Evolutionary conservation across 2,113 vertebrate genomes (phyloP).

Genomic region (Psittacula cyanocephala): DNA sequence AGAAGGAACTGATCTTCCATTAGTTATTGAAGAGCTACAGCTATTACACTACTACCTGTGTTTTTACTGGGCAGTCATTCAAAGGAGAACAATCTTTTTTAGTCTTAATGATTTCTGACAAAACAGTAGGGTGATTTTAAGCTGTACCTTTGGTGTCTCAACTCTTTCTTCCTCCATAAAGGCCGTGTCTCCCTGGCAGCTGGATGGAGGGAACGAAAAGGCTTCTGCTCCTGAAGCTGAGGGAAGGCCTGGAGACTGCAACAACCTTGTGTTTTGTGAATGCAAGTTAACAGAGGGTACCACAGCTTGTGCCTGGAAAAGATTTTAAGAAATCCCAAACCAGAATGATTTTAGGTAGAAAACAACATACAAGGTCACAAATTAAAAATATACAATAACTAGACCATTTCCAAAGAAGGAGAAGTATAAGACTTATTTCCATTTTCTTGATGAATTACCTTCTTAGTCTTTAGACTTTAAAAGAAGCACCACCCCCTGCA

Average conservation of each 20-base stretch:
- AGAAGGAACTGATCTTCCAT: not conserved
- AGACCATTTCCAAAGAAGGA: not conserved
- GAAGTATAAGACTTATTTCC: not conserved
- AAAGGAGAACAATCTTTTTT: not conserved
- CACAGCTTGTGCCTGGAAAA: conserved; percentile 79
- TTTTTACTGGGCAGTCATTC: not conserved
- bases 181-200: conserved; percentile 80
- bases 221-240: conserved; percentile 80
- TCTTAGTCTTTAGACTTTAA: not conserved
- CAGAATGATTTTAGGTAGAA: accelerated
- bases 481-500: not conserved
- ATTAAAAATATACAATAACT: not conserved
- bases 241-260: conserved; percentile 84
- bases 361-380: not conserved
- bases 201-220: conserved; percentile 83
- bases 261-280: conserved; percentile 81
- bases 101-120: not conserved
- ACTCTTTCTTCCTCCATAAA: conserved; percentile 92
- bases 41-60: not conserved
- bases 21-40: not conserved
- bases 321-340: not conserved
- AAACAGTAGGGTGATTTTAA: not conserved
- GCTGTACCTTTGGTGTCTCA: conserved; percentile 89
- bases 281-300: conserved; percentile 81
- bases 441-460: not conserved